A percentile compares a stretch with the other conserved stretches of the same genome.
phyloP scores from a whole-genome alignment of 2,797 vertebrate genomes.

The Allochrocebus solatus region DNA sequence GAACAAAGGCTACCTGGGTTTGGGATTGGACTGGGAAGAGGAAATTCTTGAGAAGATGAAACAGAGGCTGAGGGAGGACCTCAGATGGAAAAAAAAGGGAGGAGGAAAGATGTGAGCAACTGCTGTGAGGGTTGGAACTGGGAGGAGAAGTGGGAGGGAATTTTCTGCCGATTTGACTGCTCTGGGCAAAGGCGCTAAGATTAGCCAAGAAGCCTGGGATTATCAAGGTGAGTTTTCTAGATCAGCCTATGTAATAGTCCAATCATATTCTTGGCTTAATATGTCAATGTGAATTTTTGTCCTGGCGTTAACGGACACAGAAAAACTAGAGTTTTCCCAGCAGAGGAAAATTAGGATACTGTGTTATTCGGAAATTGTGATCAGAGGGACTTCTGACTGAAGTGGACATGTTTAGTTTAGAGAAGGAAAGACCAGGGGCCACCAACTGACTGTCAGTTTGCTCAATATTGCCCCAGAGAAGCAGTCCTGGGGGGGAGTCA shows the following conservation, averaged over 20 bases:
- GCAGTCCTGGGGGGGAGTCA: too few relatives aligned
- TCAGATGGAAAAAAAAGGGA: background rate
- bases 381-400: too few relatives aligned
- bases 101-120: background rate
- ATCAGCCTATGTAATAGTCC: accelerated
- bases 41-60: too few relatives aligned
- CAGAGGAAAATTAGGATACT: background rate
- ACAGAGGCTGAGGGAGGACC: background rate
- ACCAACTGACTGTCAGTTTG: background rate
- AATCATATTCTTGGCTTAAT: background rate
- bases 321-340: background rate
- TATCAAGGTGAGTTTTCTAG: too few relatives aligned
- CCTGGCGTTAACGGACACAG: background rate
- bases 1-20: background rate
- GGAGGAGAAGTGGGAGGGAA: background rate
- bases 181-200: background rate
- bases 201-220: background rate
- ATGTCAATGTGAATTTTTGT: background rate
- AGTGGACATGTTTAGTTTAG: background rate
- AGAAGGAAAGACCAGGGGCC: background rate
- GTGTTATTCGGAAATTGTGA: background rate
- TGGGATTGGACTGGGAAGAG: background rate
- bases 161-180: background rate
- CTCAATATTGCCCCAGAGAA: too few relatives aligned
- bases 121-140: background rate